phyloP scores from a whole-genome alignment of 2,797 vertebrate species.

The Vireo griseus region DNA sequence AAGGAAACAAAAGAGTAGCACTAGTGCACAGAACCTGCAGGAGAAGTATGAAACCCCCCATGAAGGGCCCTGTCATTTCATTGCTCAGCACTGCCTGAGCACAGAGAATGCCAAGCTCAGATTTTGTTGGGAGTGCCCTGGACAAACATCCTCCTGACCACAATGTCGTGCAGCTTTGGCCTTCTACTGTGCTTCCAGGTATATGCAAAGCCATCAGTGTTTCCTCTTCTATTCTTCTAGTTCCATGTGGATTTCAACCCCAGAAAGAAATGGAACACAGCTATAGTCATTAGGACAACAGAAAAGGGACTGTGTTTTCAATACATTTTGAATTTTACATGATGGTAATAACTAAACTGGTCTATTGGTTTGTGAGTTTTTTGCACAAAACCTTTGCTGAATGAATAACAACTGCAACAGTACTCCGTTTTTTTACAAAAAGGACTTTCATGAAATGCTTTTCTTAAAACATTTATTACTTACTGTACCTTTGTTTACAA shows the following conservation, averaged over 20 bases:
- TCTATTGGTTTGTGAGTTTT: neutral
- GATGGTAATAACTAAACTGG: neutral
- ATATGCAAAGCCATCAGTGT: neutral
- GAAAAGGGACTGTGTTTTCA: neutral
- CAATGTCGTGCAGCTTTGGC: rapidly evolving
- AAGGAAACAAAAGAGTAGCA: neutral
- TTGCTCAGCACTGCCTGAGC: neutral
- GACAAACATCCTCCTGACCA: rapidly evolving
- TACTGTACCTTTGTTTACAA: neutral
- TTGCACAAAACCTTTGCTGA: neutral
- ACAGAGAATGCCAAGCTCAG: neutral
- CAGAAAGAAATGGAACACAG: neutral
- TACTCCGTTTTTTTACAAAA: neutral
- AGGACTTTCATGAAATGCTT: rapidly evolving
- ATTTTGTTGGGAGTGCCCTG: neutral
- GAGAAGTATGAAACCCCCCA: neutral
- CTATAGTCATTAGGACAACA: neutral
- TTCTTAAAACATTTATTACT: neutral
- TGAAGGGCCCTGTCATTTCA: neutral
- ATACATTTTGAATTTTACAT: neutral
- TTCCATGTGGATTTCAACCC: neutral
- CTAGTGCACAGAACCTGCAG: neutral
- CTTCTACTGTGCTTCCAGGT: neutral
- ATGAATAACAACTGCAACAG: neutral
- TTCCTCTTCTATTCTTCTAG: neutral